Percentiles rank a stretch among this genome's conserved stretches.
Conservation (phyloP, 2,888 invertebrate genomes). For the Ormyrus pomaceus region DNA sequence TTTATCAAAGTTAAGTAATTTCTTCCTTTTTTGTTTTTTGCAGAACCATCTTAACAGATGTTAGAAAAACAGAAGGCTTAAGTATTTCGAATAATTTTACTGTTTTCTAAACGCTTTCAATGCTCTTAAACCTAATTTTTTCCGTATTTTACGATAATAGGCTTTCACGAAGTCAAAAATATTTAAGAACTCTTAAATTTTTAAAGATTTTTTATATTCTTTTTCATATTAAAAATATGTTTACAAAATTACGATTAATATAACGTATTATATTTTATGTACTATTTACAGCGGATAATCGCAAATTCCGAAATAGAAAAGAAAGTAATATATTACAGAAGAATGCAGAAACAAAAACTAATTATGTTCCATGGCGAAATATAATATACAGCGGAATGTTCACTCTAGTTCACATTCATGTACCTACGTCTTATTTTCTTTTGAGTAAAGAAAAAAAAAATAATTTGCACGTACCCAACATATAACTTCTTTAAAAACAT, state of each 20-base stretch:
- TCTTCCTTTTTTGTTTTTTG: too few species aligned
- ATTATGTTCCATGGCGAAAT: slow-evolving; percentile 16
- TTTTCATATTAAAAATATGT: slow-evolving; percentile 17
- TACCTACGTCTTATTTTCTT: slow-evolving; percentile 27
- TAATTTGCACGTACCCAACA: slow-evolving; percentile 49
- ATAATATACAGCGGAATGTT: slow-evolving; percentile 50
- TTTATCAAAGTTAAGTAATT: too few species aligned
- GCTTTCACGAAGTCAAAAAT: too few species aligned
- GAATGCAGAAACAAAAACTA: slow-evolving; percentile 16
- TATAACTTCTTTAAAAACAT: slow-evolving; percentile 41
- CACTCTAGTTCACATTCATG: slow-evolving; percentile 19
- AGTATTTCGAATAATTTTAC: too few species aligned
- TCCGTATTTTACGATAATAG: background rate
- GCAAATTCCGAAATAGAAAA: slow-evolving; percentile 39
- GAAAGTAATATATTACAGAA: slow-evolving; percentile 49
- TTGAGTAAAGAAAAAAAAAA: slow-evolving; percentile 43
- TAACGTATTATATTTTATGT: background rate
- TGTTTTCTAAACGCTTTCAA: too few species aligned
- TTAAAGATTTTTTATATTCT: background rate
- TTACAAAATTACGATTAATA: slow-evolving; percentile 23
- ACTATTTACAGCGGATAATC: slow-evolving; percentile 42
- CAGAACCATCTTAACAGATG: too few species aligned
- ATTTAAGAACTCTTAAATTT: background rate
- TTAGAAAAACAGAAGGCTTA: too few species aligned
- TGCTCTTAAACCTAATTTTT: background rate